Base-by-base conservation (phyloP, 1,140 invertebrate genomes). In the Brachionus paranguensis region DNA sequence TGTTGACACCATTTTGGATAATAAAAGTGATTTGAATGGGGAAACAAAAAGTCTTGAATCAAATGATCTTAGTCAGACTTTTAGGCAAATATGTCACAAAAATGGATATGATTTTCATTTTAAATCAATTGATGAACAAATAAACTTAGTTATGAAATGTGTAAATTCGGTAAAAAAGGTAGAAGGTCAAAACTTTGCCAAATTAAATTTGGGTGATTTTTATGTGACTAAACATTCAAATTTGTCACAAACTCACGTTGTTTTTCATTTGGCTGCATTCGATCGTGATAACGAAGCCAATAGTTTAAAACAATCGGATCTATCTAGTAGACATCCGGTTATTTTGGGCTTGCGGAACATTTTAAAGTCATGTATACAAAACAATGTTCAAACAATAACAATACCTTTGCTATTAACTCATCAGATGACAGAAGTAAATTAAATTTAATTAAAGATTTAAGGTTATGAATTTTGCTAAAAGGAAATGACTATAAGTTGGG, bases 401-500 rank as follows among this genome's bases (percentile, higher is more conserved):
- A 93, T 99, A 86, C 97, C 97, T 60, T 92, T 98, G 24, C 90
- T 99, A 20, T 90, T 99, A 45, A 92, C 94, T 3, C 95, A 98
- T 89, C 94, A 96, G 90, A 94, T 97, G 92, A 93, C 93, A n/a
- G 95, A 97, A 94, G 68, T 72, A 43, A 43, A 20, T 72, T 17
- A 24, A 60, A 24, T 17, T 8, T 17, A 11, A 43, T 43, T 43
- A 24, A 43, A 43, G 8, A 60, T 10, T 72, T 7, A 0, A 17
- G 33, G 33, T 47, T 43, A 24, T 72, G 4, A 43, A 37, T 8
- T 17, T 10, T 72, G 12, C 43, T 8, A 37, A 17, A 43, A 72
- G 68, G 95, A 96, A 87, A 98, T 98, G 95, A 98, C 96, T 3
- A 93, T 96, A 50, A 93, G 93, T 20, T 99, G 96, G 96, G 98